phyloP scores from a whole-genome alignment of 2,797 vertebrate species.

The Falco novaeseelandiae region DNA sequence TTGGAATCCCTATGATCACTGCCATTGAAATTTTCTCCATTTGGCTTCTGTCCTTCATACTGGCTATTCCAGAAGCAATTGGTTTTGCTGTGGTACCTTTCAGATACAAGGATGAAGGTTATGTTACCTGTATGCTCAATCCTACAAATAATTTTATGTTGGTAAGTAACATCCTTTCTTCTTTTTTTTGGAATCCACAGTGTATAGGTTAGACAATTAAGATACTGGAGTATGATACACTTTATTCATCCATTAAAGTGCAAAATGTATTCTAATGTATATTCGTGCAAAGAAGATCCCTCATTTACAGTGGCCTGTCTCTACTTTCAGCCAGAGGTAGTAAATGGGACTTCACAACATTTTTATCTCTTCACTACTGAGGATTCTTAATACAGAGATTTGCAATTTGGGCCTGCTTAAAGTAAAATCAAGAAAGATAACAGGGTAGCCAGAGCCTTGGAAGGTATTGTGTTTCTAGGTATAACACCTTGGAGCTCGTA shows the following conservation, averaged over 20 bases:
- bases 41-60: constrained; percentile 90
- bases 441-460: background rate
- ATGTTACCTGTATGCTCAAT: constrained; percentile 88
- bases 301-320: background rate
- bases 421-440: background rate
- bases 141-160: constrained; percentile 78
- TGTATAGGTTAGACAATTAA: background rate
- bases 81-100: constrained; percentile 86
- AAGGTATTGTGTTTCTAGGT: background rate
- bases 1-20: constrained; percentile 91
- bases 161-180: constrained; percentile 73
- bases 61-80: constrained; percentile 95
- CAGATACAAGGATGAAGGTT: constrained; percentile 76
- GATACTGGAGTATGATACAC: background rate
- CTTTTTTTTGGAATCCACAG: background rate
- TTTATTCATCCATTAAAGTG: background rate
- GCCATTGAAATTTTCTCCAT: constrained; percentile 91
- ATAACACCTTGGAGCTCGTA: background rate
- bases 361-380: background rate
- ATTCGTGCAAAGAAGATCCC: background rate
- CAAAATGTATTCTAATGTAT: background rate
- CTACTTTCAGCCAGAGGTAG: background rate
- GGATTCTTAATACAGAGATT: background rate
- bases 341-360: background rate
- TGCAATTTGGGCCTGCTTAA: background rate